Base-by-base conservation (phyloP, 2,888 invertebrate species). In the Plagodis dolabraria region DNA sequence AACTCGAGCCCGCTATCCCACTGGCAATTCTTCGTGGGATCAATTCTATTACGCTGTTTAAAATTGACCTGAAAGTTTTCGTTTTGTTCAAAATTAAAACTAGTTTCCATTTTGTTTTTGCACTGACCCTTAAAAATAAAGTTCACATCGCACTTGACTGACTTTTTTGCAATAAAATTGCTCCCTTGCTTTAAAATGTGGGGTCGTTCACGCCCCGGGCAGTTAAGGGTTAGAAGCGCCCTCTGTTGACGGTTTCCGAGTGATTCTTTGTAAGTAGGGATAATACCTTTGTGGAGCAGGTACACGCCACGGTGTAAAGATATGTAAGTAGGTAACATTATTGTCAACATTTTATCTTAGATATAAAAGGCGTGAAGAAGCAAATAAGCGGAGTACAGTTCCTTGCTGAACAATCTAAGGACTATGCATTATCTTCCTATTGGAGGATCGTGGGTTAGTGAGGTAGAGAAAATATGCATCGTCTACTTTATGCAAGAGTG, bases 111-210 rank as follows among this genome's bases (percentile, higher is more conserved):
- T 7, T 9, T 47, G 1, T 40, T 33, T 33, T 48, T 35, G 5
- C 36, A 4, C 11, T 55, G 55, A 55, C 47, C 51, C 10, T 34
- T 9, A 5, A 10, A 11, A 5, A 4, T 7, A 5, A 8, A 33
- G 2, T 35, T 12, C 9, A 5, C 7, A 11, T 33, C 36, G 12
- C 51, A 54, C 33, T 40, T 59, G 53, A 34, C 51, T 36, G 5
- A 33, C 11, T 52, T 57, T 66, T 68, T 68, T 64, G 64, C 65
- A 64, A 63, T 64, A 64, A 68, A 66, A 68, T 53, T 61, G 60
- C 82, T 80, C 85, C 87, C 86, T 76, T 75, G 80, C 71, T 86
- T 87, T 85, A 84, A 85, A 82, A 72, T 82, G 76, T 75, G 84
- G 86, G 87, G 86, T 80, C 76, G 73, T 74, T 79, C 72, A 71